These are phyloP conservation scores for Enoplosus armatus DNA, from an alignment of 2,797 vertebrate species.

Conservation along the genomic window DNA sequence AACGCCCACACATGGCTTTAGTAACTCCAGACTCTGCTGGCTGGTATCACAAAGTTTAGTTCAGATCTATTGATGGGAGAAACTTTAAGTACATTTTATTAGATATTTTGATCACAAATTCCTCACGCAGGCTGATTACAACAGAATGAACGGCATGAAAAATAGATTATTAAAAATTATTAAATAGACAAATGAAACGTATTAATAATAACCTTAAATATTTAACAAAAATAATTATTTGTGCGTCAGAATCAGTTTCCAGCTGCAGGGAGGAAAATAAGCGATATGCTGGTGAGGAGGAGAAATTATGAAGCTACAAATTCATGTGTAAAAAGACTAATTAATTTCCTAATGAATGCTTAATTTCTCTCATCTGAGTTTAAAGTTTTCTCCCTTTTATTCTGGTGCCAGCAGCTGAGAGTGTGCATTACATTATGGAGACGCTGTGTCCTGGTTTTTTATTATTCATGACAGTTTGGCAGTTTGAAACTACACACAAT, in stretches of 20 bases:
- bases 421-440: neutral
- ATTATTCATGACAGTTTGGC: conserved; percentile 15
- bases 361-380: neutral
- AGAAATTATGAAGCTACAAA: neutral
- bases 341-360: neutral
- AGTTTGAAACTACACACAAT: neutral
- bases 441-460: neutral
- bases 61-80: no score
- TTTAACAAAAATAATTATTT: neutral
- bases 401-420: neutral
- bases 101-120: neutral
- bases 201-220: neutral
- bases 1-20: no score
- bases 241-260: neutral
- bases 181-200: neutral
- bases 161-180: neutral
- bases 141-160: neutral
- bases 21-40: no score
- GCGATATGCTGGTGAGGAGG: neutral
- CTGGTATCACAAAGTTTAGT: no score
- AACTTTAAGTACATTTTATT: no score
- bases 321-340: neutral
- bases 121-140: neutral
- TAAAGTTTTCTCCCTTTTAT: neutral
- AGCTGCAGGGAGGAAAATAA: neutral